Evolutionary conservation across 2,797 vertebrate genomes (phyloP), one percentile per base, ranked within the genome.

Genomic region (Aphelocoma californica): DNA sequence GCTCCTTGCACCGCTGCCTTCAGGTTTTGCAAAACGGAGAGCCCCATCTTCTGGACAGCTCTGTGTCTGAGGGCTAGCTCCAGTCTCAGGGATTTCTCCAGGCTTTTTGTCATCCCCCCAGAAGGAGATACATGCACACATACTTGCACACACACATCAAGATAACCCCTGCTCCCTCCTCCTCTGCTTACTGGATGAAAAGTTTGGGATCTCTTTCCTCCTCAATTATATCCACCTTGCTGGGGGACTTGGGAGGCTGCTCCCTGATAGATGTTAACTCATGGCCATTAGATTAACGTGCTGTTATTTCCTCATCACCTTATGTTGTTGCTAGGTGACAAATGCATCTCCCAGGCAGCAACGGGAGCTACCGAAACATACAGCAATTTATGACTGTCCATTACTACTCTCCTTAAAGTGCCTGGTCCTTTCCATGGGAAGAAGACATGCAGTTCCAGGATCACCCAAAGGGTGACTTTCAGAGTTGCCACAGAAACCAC

Each of bases 311-410:
- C 81, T 92, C 40, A 4, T 93, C 95, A 95, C 92, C 83, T 93
- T 88, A 74, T 67, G n/a, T 87, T 0, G 93, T 95, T 97, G 95
- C 95, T 95, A 96, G 95, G 95, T 97, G 96, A 96, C 81, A 95
- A 94, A 94, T 96, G 88, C 88, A 91, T 88, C 90, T 93, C 74
- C 38, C 94, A 77, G 81, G 42, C 83, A 93, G 91, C 86, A 34
- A 40, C 0, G 11, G 70, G 73, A 64, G 28, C 80, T 45, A 64
- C 42, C 4, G 20, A 47, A 88, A 91, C 71, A 50, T 12, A 71
- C 19, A 54, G 88, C 71, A 70, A 84, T 93, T 93, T 92, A 56
- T 77, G 71, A 80, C 53, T 84, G 83, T 32, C 95, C 95, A 92
- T 94, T 93, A 84, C 34, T 2, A 44, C 57, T 75, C 62, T 71